Evolutionary conservation across 2,797 vertebrate genomes (phyloP), one percentile per base, ranked within the genome.

Genomic region (Rhyacichthys aspro): DNA sequence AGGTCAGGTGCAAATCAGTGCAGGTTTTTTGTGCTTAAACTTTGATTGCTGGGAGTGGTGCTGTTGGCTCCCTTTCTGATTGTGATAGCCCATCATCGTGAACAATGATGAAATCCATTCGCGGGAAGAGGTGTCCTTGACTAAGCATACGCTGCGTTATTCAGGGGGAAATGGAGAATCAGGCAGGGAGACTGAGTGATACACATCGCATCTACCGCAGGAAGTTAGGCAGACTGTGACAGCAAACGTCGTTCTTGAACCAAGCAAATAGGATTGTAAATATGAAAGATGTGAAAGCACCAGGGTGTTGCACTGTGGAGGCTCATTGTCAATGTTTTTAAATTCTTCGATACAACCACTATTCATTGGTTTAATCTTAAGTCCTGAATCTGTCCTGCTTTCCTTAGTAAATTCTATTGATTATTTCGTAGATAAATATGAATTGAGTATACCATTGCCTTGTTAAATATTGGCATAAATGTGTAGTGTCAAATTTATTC

Each of bases 1-100:
- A 83, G 84, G 85, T 84, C 80, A 81, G 70, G 66, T 74, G 68
- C 67, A 79, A 79, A 91, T 90, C 88, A 85, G 75, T 88, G 76
- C 56, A 75, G 54, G 32, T 70, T 75, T 82, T 82, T 76, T 55
- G 11, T 55, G 47, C 59, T 72, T 63, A 57, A 71, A 64, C 60
- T 80, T 67, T 87, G 67, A 85, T 76, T 70, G 66, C 59, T 55
- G 39, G 33, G 18, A 63, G 61, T 57, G 50, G 50, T 52, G 72
- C 64, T 43, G 63, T 59, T 53, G 47, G 67, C 54, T 78, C 23
- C 18, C 58, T 16, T 34, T 66, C 9, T 19, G 15, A 69, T 74
- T 78, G 48, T 64, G 65, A 82, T 70, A 46, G 74, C 55, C 65
- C 69, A 49, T 81, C 70, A 71, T 86, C 38, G 37, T 60, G 72